phyloP scores from a whole-genome alignment of 1,140 invertebrate genomes.

The Bombyx mandarina region DNA sequence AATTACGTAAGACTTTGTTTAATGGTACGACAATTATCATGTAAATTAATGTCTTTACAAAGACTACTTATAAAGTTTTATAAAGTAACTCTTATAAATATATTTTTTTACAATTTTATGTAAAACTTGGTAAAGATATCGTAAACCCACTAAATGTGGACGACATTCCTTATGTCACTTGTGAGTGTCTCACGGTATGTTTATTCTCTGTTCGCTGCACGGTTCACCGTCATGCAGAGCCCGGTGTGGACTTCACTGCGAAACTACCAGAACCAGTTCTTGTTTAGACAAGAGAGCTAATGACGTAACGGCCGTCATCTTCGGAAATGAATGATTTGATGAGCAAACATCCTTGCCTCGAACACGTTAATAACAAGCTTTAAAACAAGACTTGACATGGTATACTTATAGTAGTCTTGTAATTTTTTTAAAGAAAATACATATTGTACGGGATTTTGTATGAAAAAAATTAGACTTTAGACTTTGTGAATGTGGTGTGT shows the following conservation, averaged over 20 bases:
- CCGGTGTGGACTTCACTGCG: conserved; percentile 40
- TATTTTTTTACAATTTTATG: too few relatives aligned
- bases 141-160: conserved; percentile 13
- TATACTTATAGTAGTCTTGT: not conserved
- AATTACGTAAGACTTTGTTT: too few relatives aligned
- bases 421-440: not conserved
- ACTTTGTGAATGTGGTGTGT: too few relatives aligned
- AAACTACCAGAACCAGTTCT: conserved; percentile 30
- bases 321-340: conserved; percentile 29
- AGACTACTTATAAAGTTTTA: too few relatives aligned
- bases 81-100: too few relatives aligned
- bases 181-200: conserved; percentile 40
- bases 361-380: conserved; percentile 17
- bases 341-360: conserved; percentile 23
- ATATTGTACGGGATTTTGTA: not conserved
- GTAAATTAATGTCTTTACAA: too few relatives aligned
- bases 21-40: too few relatives aligned
- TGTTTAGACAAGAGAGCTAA: conserved; percentile 14
- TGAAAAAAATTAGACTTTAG: too few relatives aligned
- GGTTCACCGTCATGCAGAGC: conserved; percentile 34
- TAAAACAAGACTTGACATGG: not conserved
- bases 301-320: conserved; percentile 16
- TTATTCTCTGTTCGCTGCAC: conserved; percentile 34
- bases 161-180: conserved; percentile 21
- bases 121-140: too few relatives aligned